Evolutionary conservation across 1,140 invertebrate genomes (phyloP).

Genomic region (Oryctes rhinoceros): DNA sequence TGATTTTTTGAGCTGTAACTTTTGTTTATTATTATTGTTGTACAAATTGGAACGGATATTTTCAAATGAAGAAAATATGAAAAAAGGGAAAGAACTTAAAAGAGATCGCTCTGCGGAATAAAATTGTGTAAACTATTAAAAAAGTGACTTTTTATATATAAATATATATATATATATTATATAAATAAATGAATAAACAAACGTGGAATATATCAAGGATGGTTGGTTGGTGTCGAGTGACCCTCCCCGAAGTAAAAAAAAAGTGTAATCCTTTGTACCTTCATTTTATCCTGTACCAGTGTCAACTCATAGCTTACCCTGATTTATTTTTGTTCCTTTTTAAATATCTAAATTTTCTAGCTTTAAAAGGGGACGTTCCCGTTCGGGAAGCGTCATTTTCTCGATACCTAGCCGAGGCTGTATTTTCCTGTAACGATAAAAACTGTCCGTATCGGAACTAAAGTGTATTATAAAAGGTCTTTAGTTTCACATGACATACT

Average conservation of each 20-base stretch:
- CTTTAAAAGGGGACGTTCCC: background rate
- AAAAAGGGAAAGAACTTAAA: background rate
- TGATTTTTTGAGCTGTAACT: background rate
- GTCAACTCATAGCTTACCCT: background rate
- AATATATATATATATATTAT: conserved; percentile 5
- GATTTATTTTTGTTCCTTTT: background rate
- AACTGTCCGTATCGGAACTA: conserved; percentile 37
- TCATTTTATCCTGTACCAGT: no score
- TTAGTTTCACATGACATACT: conserved; percentile 42
- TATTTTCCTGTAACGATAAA: conserved; percentile 26
- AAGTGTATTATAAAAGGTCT: conserved; percentile 17
- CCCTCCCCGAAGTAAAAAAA: background rate
- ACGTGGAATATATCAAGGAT: conserved; percentile 5
- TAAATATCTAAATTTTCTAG: no score
- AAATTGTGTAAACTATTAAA: background rate
- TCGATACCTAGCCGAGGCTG: background rate
- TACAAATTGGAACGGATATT: conserved; percentile 1
- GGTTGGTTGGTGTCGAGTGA: conserved; percentile 33
- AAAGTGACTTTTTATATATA: conserved; percentile 12
- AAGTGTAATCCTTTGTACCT: no score
- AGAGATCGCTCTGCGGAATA: background rate
- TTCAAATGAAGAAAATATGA: background rate
- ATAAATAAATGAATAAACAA: background rate
- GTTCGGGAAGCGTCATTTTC: background rate
- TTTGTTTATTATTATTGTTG: background rate